Conservation (phyloP, 2,113 vertebrate genomes). For the Brachypteracias leptosomus region DNA sequence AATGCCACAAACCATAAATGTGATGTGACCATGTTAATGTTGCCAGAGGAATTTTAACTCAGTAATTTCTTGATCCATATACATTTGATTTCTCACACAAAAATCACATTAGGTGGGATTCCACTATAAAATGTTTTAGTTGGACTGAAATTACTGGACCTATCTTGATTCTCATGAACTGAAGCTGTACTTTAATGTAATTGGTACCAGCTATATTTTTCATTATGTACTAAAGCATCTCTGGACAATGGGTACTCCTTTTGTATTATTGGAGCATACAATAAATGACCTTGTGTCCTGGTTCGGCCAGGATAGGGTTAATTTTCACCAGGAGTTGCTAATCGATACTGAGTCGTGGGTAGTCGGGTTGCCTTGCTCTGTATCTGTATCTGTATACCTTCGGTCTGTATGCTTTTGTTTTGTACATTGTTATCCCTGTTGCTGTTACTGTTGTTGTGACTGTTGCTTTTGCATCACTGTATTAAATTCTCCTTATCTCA, state of each 20-base stretch:
- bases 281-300: no score
- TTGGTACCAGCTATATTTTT: neutral
- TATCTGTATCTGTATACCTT: no score
- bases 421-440: no score
- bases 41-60: neutral
- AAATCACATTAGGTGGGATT: neutral
- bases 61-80: neutral
- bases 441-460: no score
- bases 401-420: no score
- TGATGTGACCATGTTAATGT: neutral
- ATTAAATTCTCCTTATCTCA: no score
- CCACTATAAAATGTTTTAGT: neutral
- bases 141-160: neutral
- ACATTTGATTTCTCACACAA: neutral
- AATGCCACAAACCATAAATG: neutral
- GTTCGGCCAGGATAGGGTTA: no score
- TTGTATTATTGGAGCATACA: neutral
- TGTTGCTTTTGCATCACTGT: no score
- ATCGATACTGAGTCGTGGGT: no score
- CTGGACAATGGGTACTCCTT: neutral
- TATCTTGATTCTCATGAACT: neutral
- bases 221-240: neutral
- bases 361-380: no score
- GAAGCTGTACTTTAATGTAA: neutral
- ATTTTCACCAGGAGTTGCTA: no score